Evolutionary conservation across 2,113 vertebrate genomes (phyloP), one percentile per base, ranked within the genome.

Genomic region (Montifringilla adamsi): DNA sequence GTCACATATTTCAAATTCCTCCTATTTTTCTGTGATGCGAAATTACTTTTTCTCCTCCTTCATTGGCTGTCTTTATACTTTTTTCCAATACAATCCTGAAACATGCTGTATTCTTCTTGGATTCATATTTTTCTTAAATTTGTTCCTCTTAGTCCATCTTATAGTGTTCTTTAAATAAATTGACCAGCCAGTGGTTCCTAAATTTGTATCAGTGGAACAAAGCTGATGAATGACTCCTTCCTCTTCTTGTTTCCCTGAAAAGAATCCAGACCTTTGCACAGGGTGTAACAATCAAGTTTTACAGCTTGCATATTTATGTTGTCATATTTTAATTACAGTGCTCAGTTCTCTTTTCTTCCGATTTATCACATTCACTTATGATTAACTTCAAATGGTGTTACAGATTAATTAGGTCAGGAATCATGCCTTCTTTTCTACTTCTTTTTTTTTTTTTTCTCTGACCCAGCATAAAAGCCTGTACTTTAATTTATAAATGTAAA

Each of bases 281-380:
- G 20, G 15, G 28, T 84, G 26, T 55, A 64, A 70, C 74, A 52
- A 44, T 69, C 75, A 70, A 68, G 37, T 88, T 90, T 87, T 86
- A 76, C 64, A 84, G 33, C 50, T 90, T 80, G 27, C 68, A 35
- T 88, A 88, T 77, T 80, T 55, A 53, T 82, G 31, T 79, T 93
- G 75, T 85, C 59, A 76, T 83, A 69, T 90, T 93, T 88, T 93
- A 94, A 93, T 93, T 91, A 59, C 33, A 70, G 35, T 58, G 66
- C 52, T 84, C 26, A 37, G 12, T 68, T 88, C 37, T 88, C 41
- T 77, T 28, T 76, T 83, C 53, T 80, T 94, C 33, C 3, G 44
- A 43, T 86, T 86, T 86, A 93, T 92, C 55, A 77, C 59, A 70
- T 79, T 95, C 83, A 84, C 47, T 86, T 92, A 56, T 0, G 1